A percentile compares a stretch with the other conserved stretches of the same genome.
Conservation (phyloP, 1,140 invertebrate species). For the Rhysida immarginata region DNA sequence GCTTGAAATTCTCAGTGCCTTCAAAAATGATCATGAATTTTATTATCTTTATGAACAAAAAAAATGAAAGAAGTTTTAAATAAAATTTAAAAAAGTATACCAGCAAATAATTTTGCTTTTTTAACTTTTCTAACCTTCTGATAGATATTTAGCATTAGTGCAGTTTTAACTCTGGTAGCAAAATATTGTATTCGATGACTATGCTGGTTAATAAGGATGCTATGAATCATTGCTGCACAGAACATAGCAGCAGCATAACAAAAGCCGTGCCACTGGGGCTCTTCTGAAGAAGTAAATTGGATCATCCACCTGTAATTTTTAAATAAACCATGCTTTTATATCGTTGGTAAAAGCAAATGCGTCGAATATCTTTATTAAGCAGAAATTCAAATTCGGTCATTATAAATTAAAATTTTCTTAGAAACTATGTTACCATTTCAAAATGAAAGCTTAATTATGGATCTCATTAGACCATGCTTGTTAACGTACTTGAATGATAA, state of each 20-base stretch:
- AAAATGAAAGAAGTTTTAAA: no score
- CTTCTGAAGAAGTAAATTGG: background rate
- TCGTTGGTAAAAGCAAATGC: no score
- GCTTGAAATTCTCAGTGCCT: conserved; percentile 27
- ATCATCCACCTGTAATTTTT: background rate
- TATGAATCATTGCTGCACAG: background rate
- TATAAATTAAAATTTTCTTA: no score
- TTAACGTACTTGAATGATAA: no score
- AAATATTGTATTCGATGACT: background rate
- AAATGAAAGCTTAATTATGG: no score
- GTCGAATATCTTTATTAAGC: no score
- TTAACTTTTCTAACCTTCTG: background rate
- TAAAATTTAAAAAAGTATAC: no score
- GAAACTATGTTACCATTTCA: no score
- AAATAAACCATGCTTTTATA: no score
- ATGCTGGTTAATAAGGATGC: background rate
- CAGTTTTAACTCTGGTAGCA: background rate
- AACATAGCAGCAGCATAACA: background rate
- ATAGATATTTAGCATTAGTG: background rate
- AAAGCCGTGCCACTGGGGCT: background rate
- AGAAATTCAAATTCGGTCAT: no score
- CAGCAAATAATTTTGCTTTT: background rate
- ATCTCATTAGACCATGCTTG: no score
- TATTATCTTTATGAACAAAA: background rate
- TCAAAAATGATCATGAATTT: background rate